phyloP scores from a whole-genome alignment of 2,113 vertebrate species.

The Pomatorhinus ruficollis region DNA sequence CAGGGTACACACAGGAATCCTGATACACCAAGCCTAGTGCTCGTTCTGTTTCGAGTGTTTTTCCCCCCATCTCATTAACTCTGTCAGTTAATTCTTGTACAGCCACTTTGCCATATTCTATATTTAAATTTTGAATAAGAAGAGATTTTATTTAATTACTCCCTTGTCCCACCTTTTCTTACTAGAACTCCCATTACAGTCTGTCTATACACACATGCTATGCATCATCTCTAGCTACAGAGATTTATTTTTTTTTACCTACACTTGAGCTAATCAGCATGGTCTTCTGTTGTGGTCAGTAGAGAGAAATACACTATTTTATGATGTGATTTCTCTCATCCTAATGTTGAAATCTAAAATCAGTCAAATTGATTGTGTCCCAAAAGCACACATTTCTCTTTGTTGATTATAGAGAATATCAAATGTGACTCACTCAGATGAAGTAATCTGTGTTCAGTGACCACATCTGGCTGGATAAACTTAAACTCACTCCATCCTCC shows the following conservation, averaged over 20 bases:
- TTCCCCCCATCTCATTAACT: conserved; percentile 27
- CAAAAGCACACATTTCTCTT: not conserved
- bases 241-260: not conserved
- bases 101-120: not conserved
- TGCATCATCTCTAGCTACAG: not conserved
- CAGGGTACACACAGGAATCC: conserved; percentile 24
- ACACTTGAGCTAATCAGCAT: not conserved
- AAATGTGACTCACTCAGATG: not conserved
- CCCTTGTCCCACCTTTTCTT: not conserved
- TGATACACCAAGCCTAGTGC: not conserved
- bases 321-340: not conserved
- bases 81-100: conserved; percentile 46
- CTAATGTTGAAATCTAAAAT: not conserved
- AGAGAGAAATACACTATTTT: not conserved
- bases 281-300: not conserved
- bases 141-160: conserved; percentile 45
- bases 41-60: not conserved
- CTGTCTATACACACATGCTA: not conserved
- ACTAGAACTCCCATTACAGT: conserved; percentile 21
- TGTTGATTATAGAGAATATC: conserved; percentile 3
- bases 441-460: not conserved
- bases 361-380: not conserved
- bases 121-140: conserved; percentile 48
- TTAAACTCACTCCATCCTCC: not conserved
- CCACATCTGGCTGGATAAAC: not conserved